Conservation (phyloP, 2,888 invertebrate genomes). For the Pocota personata region DNA sequence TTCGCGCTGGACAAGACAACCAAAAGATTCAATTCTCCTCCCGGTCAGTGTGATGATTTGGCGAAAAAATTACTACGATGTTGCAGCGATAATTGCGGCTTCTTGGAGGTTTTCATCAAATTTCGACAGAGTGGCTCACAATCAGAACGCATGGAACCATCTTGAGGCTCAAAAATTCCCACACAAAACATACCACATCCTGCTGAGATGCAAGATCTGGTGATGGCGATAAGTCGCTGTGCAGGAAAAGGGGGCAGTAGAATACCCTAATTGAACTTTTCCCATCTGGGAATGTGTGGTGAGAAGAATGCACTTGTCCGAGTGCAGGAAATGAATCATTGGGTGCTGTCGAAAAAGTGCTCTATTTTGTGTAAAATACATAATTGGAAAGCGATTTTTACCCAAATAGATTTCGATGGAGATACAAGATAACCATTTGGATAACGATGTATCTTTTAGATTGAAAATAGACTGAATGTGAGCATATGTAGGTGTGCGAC, state of each 20-base stretch:
- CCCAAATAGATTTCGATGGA: not conserved
- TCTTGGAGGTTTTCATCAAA: slow-evolving; percentile 62
- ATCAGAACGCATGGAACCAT: slow-evolving; percentile 6
- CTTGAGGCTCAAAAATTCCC: slow-evolving; percentile 21
- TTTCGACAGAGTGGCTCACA: slow-evolving; percentile 51
- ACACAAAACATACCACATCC: slow-evolving; percentile 35
- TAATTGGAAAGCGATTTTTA: not conserved
- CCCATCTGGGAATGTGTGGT: slow-evolving; percentile 1
- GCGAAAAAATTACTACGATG: slow-evolving; percentile 24
- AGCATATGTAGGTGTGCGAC: too few relatives aligned
- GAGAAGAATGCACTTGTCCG: slow-evolving; percentile 18
- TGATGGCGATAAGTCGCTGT: not conserved
- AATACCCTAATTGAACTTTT: slow-evolving; percentile 37
- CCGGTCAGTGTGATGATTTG: slow-evolving; percentile 48
- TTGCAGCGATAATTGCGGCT: slow-evolving; percentile 63
- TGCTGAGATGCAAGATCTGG: slow-evolving; percentile 6
- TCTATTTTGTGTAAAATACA: not conserved
- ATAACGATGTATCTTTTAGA: not conserved
- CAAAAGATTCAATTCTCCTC: slow-evolving; percentile 1
- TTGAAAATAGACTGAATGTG: too few relatives aligned
- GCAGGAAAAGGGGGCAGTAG: not conserved
- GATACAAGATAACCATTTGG: not conserved
- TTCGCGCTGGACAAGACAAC: slow-evolving; percentile 37
- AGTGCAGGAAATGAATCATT: slow-evolving; percentile 15
- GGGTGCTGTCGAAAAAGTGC: not conserved